phyloP scores from a whole-genome alignment of 2,797 vertebrate species.

The Prionace glauca region DNA sequence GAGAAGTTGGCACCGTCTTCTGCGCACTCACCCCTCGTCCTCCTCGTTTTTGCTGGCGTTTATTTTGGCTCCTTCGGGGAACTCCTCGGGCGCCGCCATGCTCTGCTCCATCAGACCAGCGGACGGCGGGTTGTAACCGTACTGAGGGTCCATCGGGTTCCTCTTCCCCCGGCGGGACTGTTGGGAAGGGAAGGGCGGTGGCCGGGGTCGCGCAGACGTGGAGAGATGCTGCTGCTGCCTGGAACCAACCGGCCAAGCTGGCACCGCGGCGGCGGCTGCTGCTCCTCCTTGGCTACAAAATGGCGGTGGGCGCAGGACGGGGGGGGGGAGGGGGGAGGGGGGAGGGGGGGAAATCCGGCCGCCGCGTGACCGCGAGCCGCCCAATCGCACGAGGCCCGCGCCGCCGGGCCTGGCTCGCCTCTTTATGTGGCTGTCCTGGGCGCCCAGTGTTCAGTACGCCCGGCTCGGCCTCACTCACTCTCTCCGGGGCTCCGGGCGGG shows the following conservation, averaged over 20 bases:
- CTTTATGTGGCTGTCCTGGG: not conserved
- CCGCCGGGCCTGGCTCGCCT: not conserved
- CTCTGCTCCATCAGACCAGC: constrained; percentile 27
- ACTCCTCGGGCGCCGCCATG: constrained; percentile 55
- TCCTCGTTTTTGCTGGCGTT: constrained; percentile 79
- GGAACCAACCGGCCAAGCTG: not conserved
- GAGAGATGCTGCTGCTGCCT: constrained; percentile 46
- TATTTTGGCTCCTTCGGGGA: constrained; percentile 76
- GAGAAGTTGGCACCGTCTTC: not conserved
- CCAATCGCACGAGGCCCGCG: not conserved
- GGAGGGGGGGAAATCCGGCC: constrained; percentile 38
- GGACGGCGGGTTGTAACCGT: not conserved
- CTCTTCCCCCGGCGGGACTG: not conserved
- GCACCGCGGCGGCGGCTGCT: not conserved
- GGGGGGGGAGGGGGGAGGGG: no score
- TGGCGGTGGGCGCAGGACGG: not conserved
- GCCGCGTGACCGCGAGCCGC: not conserved
- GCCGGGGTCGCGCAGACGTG: constrained; percentile 53
- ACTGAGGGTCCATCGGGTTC: not conserved
- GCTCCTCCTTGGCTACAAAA: constrained; percentile 1
- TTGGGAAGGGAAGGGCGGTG: constrained; percentile 43
- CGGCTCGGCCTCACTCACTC: constrained; percentile 45
- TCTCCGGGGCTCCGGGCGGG: constrained; percentile 15
- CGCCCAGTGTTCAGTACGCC: not conserved
- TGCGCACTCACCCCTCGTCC: constrained; percentile 66